A percentile compares a stretch with the other conserved stretches of the same genome.
phyloP scores from a whole-genome alignment of 2,797 vertebrate genomes.

The Anguilla anguilla region DNA sequence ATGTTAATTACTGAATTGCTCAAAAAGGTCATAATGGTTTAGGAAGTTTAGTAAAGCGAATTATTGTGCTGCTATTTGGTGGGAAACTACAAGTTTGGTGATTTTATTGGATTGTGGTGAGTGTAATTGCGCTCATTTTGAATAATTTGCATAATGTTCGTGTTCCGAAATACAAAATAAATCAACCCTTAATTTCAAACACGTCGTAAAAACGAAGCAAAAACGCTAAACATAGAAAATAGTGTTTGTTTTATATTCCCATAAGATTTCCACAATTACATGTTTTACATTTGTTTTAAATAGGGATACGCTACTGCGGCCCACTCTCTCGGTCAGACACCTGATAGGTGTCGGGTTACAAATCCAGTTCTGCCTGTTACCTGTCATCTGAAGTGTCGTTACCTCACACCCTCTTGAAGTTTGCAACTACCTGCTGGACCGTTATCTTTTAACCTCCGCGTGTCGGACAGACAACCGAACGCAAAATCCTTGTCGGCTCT shows the following conservation, averaged over 20 bases:
- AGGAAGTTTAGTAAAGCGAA: no score
- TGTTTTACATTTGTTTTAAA: neutral
- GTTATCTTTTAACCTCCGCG: no score
- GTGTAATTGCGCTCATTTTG: neutral
- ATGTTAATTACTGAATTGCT: no score
- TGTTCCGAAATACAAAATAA: neutral
- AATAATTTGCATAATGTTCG: neutral
- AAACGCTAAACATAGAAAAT: neutral
- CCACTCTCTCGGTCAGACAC: neutral
- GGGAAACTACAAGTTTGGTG: no score
- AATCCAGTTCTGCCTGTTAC: neutral
- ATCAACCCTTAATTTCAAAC: neutral
- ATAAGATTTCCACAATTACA: neutral
- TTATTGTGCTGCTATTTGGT: neutral
- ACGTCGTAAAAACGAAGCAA: no score
- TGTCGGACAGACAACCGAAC: neutral
- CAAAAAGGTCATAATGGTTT: no score
- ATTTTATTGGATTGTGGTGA: neutral
- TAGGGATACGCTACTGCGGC: neutral
- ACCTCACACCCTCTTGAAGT: conserved; percentile 22
- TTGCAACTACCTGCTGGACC: neutral
- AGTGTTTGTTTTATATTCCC: neutral
- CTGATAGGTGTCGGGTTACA: conserved; percentile 9
- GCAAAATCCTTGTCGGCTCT: conserved; percentile 50
- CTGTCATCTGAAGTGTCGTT: conserved; percentile 38